Percentiles rank a stretch among this genome's conserved stretches.
These are phyloP conservation scores for Misgurnus mizolepis DNA, from an alignment of 2,113 vertebrate species.

Conservation along the genomic window DNA sequence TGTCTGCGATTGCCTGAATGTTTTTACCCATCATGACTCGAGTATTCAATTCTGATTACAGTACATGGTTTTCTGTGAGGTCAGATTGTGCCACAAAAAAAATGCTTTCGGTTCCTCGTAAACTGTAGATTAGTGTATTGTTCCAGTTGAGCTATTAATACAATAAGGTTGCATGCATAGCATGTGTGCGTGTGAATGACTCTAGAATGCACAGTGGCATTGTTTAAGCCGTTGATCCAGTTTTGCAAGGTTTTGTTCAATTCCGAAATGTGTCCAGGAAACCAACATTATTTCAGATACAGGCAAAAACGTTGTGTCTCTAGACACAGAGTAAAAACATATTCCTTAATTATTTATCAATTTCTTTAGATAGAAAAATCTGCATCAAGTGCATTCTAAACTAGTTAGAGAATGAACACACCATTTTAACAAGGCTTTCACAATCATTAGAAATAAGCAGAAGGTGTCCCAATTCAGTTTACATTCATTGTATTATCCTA, in stretches of 20 bases:
- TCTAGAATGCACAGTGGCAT: background rate
- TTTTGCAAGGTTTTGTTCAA: background rate
- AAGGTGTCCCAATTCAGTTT: no score
- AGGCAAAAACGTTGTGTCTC: background rate
- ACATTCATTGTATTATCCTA: no score
- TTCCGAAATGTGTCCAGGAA: background rate
- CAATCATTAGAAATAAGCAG: no score
- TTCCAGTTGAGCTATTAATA: background rate
- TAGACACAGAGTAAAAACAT: background rate
- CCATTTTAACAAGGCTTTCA: no score
- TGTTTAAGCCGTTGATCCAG: constrained; percentile 3
- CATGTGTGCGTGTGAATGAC: background rate
- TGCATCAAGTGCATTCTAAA: no score
- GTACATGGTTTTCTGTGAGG: background rate
- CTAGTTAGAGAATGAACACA: no score
- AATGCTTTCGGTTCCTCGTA: background rate
- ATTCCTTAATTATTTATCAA: no score
- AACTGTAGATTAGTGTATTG: background rate
- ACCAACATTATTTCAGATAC: background rate
- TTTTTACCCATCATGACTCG: no score
- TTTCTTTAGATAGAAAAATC: no score
- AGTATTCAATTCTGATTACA: background rate
- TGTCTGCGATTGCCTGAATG: background rate
- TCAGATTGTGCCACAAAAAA: background rate
- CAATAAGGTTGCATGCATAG: background rate